These are phyloP conservation scores for Mus musculus DNA, from an alignment of 2,113 vertebrate genomes.

Conservation along the genomic window GRCm39 chr11:120177501-120178000, in stretches of 20 bases:
- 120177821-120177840: slow-evolving; percentile 89
- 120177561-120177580: slow-evolving; percentile 84
- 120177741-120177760: slow-evolving; percentile 88
- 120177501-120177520: slow-evolving; percentile 82
- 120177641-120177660: accelerated
- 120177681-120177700: accelerated
- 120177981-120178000: slow-evolving; percentile 84
- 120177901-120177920: slow-evolving; percentile 85
- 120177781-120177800: slow-evolving; percentile 81
- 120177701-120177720: accelerated
- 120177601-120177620: accelerated
- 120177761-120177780: slow-evolving; percentile 90
- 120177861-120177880: slow-evolving; percentile 85
- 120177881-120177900: not conserved
- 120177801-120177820: slow-evolving; percentile 86
- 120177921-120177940: slow-evolving; percentile 93
- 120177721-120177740: not conserved
- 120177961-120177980: slow-evolving; percentile 89
- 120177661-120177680: not conserved
- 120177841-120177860: slow-evolving; percentile 89
- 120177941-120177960: slow-evolving; percentile 91
- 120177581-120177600: slow-evolving; percentile 91
- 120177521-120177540: slow-evolving; percentile 85
- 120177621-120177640: not conserved
- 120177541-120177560: slow-evolving; percentile 84